Conservation (phyloP, 2,888 invertebrate species). For the Molanna angustata region DNA sequence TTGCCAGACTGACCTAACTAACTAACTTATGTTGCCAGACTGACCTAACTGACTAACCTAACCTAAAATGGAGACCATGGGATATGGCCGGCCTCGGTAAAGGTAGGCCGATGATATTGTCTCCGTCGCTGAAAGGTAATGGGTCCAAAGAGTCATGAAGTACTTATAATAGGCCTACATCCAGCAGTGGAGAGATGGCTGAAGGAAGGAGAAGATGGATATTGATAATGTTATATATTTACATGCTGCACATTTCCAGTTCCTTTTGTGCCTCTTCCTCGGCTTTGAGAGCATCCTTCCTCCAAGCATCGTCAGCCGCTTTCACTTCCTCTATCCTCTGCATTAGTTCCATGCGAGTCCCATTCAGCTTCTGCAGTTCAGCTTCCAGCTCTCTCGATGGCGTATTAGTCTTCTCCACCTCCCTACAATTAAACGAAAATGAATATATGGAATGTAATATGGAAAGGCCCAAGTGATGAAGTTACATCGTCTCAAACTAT, state of each 20-base stretch:
- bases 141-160: no score
- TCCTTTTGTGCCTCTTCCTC: conserved; percentile 3
- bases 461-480: no score
- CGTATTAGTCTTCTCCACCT: conserved; percentile 10
- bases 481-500: no score
- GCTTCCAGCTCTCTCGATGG: conserved; percentile 3
- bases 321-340: conserved; percentile 8
- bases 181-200: neutral
- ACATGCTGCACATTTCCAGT: conserved; percentile 4
- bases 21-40: no score
- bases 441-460: no score
- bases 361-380: conserved; percentile 9
- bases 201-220: neutral
- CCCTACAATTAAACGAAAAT: conserved; percentile 3
- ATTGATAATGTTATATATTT: conserved; percentile 3
- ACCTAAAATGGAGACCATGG: no score
- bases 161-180: no score
- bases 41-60: no score
- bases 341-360: conserved; percentile 1
- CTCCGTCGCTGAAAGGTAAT: no score
- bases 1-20: no score
- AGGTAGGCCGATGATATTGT: no score
- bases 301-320: conserved; percentile 10
- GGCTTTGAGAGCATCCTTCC: conserved; percentile 10
- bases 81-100: no score